These are phyloP conservation scores for Thymelicus lineola DNA, from an alignment of 2,888 invertebrate species.

Conservation along the genomic window DNA sequence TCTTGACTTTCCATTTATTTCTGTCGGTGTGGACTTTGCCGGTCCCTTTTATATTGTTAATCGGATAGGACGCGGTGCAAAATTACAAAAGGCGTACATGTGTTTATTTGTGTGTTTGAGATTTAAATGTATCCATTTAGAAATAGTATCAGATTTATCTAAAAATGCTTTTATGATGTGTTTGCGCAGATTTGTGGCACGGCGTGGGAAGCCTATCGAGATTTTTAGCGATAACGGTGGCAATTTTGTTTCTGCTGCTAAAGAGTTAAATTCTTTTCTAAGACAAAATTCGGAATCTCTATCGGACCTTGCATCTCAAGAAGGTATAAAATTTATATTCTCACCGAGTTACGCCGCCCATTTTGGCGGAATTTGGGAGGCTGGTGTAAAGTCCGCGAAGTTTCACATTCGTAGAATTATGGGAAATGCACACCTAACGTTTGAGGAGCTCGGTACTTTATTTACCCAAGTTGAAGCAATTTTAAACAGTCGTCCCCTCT, in stretches of 20 bases:
- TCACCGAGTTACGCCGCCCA: neutral
- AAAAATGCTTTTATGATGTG: neutral
- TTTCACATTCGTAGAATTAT: too few species aligned
- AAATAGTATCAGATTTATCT: conserved; percentile 8
- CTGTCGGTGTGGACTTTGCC: conserved; percentile 14
- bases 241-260: neutral
- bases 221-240: too few species aligned
- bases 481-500: conserved; percentile 2
- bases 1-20: conserved; percentile 7
- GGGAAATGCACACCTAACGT: too few species aligned
- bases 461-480: too few species aligned
- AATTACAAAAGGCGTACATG: conserved; percentile 13
- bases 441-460: too few species aligned
- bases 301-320: neutral
- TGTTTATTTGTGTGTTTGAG: conserved; percentile 9
- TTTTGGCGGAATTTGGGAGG: neutral
- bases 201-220: too few species aligned
- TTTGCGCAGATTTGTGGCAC: too few species aligned
- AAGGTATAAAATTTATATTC: neutral
- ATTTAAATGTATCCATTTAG: conserved; percentile 16
- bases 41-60: conserved; percentile 15
- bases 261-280: neutral
- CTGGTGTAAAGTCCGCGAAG: neutral
- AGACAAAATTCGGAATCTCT: neutral
- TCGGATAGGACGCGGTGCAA: conserved; percentile 1